A percentile compares a stretch with the other conserved stretches of the same genome.
These are phyloP conservation scores for Linyphia triangularis DNA, from an alignment of 2,888 invertebrate genomes.

Conservation along the genomic window DNA sequence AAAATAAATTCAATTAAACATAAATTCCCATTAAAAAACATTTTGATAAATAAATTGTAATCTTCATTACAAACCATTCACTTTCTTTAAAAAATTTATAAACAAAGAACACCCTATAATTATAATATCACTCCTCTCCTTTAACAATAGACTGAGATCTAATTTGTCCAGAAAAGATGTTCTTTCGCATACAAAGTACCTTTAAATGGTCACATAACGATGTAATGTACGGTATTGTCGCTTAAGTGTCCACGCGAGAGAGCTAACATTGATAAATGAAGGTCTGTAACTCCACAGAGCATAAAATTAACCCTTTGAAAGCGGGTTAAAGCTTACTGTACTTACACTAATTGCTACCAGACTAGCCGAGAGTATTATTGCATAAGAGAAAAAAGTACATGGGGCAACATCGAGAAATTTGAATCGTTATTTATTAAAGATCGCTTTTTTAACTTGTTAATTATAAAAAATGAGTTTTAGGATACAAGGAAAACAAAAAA, in stretches of 20 bases:
- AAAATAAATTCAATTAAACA: no score
- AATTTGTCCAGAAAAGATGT: not conserved
- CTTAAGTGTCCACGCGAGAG: not conserved
- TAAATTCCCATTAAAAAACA: no score
- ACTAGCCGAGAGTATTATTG: not conserved
- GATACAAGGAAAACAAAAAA: no score
- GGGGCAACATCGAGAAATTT: no score
- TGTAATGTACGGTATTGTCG: not conserved
- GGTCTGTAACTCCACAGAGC: not conserved
- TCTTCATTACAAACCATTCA: no score
- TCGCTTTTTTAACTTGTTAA: no score
- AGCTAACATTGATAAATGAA: not conserved
- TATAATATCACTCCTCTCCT: not conserved
- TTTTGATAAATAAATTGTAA: no score
- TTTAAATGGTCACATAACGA: not conserved
- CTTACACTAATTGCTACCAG: constrained; percentile 23
- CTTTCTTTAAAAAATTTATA: no score
- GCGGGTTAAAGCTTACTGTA: not conserved
- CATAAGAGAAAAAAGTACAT: not conserved
- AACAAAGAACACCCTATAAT: no score
- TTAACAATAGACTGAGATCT: not conserved
- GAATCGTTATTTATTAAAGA: no score
- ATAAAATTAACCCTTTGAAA: not conserved
- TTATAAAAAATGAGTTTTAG: no score
- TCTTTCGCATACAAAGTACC: not conserved